phyloP scores from a whole-genome alignment of 2,888 invertebrate genomes.

The Hydropsyche betteni region DNA sequence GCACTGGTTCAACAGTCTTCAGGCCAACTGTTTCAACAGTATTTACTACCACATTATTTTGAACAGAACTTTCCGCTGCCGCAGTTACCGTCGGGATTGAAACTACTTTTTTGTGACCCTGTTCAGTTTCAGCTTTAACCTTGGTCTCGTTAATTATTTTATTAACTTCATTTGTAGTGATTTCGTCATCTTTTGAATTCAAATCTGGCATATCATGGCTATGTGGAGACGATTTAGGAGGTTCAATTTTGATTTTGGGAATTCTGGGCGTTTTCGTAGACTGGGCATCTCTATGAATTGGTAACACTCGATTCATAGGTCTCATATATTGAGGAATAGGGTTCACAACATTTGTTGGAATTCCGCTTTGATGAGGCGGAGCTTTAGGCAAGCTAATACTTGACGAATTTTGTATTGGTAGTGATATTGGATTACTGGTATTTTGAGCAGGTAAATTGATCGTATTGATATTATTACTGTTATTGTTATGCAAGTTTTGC shows the following conservation, averaged over 20 bases:
- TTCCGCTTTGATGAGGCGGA: slow-evolving; percentile 68
- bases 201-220: slow-evolving; percentile 66
- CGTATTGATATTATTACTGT: slow-evolving; percentile 59
- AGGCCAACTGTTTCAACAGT: slow-evolving; percentile 60
- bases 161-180: slow-evolving; percentile 62
- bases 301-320: slow-evolving; percentile 81
- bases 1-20: slow-evolving; percentile 57
- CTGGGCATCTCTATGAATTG: slow-evolving; percentile 76
- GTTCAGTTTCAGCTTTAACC: slow-evolving; percentile 62
- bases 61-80: slow-evolving; percentile 53
- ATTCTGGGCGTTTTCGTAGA: slow-evolving; percentile 64
- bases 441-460: slow-evolving; percentile 61
- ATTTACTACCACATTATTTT: slow-evolving; percentile 50
- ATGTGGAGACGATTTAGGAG: slow-evolving; percentile 55
- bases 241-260: slow-evolving; percentile 53
- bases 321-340: slow-evolving; percentile 71
- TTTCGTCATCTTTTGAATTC: slow-evolving; percentile 64
- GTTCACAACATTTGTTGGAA: slow-evolving; percentile 77
- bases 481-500: slow-evolving; percentile 59
- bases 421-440: slow-evolving; percentile 58
- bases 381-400: slow-evolving; percentile 71
- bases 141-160: slow-evolving; percentile 66
- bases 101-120: slow-evolving; percentile 57
- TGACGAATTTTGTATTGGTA: slow-evolving; percentile 64
- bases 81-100: not conserved